Evolutionary conservation across 1,140 invertebrate species (phyloP), one percentile per base, ranked within the genome.

Genomic region (Tetragonula clypearis): DNA sequence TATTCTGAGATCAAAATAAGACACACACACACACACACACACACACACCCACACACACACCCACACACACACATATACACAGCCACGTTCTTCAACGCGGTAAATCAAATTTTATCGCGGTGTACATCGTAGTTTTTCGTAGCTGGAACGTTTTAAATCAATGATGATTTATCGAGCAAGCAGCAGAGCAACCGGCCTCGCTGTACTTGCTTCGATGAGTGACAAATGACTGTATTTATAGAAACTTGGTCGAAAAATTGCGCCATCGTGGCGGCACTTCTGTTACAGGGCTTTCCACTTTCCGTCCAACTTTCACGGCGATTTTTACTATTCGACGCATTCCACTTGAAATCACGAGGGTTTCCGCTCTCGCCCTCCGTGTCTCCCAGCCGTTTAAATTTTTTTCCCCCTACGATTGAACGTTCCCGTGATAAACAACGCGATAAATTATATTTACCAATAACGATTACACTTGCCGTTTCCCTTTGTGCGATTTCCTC

Each of bases 81-180:
- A n/a, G 35, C 14, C 23, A 55, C 4, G 12, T 19, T 30, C 30
- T 19, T 30, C 62, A 49, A 79, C 6, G 53, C 19, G 12, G n/a
- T 60, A 78, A 84, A 78, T 84, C 62, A 69, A 84, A 84, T 71
- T 83, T 76, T 19, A 2, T 26, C 30, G 73, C 19, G 12, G 23
- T 19, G 21, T 49, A 49, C 35, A 49, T 35, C 55, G n/a, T 35
- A 41, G 30, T n/a, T 68, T 68, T 30, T 30, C 23, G 21, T 49
- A 49, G 41, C 15, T 5, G n/a, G 41, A 49, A 23, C 79, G 30
- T 72, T 60, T 53, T 26, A 26, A 41, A 49, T 58, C 53, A 49
- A 41, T 49, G 79, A 81, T 58, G 53, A 83, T 77, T 78, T 68
- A 78, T 78, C 55, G 74, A 11, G 30, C 19, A 23, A 11, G 30